Evolutionary conservation across 2,113 vertebrate species (phyloP), one percentile per base, ranked within the genome.

Genomic region (Phyllopteryx taeniolatus): DNA sequence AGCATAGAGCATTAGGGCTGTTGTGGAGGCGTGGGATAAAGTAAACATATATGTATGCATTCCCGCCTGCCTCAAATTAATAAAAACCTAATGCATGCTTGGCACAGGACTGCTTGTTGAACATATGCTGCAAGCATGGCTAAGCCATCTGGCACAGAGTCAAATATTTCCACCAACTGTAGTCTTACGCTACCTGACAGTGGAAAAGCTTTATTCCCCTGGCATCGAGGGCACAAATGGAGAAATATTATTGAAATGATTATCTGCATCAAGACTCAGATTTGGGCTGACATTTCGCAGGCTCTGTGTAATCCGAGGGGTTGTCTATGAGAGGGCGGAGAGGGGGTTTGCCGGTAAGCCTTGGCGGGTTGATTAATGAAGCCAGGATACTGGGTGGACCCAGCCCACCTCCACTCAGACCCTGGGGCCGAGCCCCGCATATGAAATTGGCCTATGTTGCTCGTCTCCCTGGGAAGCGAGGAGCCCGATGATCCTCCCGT

Each of bases 231-330:
- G 94, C 96, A 98, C 97, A 99, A 99, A 99, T 98, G 96, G 96
- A 98, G 96, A 98, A 99, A 99, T 99, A 99, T 98, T 99, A 99
- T 99, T 99, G 97, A 98, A 99, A 98, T 99, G 96, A 99, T 99
- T 98, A 99, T 99, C 97, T 98, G 98, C 97, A 98, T 98, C 96
- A 98, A 97, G 97, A 98, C 97, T 99, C 96, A 98, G 96, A 99
- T 99, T 98, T 99, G 96, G 96, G 96, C 94, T 99, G 98, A 99
- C 98, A 99, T 99, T 99, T 99, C 94, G 93, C 96, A 94, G 95
- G 96, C 96, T 98, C 95, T 95, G 95, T 95, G 96, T 99, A 98
- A 99, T 99, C 96, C 97, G 92, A 96, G 95, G 97, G 96, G 95
- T 97, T 99, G 96, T 96, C 95, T 95, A 94, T 94, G 95, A 96